Evolutionary conservation across 37 sponge, comb jelly and placozoan species (phyloP), one percentile per base, ranked within the genome.

Genomic region (Beroe ovata): DNA sequence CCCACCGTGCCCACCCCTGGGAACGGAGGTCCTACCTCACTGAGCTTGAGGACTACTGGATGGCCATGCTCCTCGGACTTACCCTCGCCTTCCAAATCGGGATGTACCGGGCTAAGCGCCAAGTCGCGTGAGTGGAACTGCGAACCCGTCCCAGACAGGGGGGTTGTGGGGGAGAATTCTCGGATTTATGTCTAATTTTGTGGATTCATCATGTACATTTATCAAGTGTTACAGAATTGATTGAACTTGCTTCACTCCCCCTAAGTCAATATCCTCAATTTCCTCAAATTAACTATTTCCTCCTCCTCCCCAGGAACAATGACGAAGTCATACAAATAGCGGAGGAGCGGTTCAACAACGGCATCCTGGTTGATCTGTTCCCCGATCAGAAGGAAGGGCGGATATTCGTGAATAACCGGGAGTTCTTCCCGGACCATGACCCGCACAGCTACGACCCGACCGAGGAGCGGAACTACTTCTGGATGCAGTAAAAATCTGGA

Each of bases 371-470:
- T 2, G 84, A 77, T 40, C 29, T 77, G 84, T 77, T 77, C 84
- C 84, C 84, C 8, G 84, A 77, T 25, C 84, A 77, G 54, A 77
- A 77, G 84, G 84, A 77, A 77, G 38, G 38, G 1, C 39, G 23
- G 25, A 0, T 77, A 0, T 77, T 33, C 54, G 84, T 77, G 1
- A 77, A 77, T 54, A 77, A 42, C 42, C 42, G 84, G 47, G 84
- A 77, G 47, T 42, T 77, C 25, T 77, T 77, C 84, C 84, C 84
- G 39, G 84, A 77, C 47, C 84, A 77, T 26, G 54, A 77, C 54
- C 84, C 84, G 0, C 84, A 77, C 47, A 77, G 54, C 23, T 77
- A 77, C 84, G 84, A 77, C 38, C 84, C 84, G 21, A 39, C 54
- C 41, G 84, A 1, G n/a, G 54, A 39, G 47, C 3, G 54, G 84